Evolutionary conservation across 1,140 invertebrate genomes (phyloP).

Genomic region (Melitaea cinxia): DNA sequence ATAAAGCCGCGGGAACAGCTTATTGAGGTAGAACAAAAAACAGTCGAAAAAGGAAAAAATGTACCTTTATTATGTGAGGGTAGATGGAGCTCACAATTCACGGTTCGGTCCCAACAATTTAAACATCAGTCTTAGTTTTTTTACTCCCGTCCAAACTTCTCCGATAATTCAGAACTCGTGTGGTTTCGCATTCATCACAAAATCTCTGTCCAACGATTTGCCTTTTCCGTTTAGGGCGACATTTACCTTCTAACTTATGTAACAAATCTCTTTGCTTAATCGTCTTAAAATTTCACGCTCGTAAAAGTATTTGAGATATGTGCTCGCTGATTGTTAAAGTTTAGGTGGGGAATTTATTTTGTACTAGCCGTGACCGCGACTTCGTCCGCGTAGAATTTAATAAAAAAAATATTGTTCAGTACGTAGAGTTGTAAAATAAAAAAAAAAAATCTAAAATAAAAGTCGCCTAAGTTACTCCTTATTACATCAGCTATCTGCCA

Average conservation of each 20-base stretch:
- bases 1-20: no score
- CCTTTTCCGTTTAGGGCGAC: constrained; percentile 14
- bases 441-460: no score
- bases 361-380: no score
- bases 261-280: constrained; percentile 33
- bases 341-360: no score
- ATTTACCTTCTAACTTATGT: constrained; percentile 23
- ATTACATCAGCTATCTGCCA: no score
- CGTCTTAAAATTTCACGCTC: constrained; percentile 25
- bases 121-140: constrained; percentile 16
- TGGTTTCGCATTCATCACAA: constrained; percentile 29
- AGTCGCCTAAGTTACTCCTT: no score
- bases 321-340: no score
- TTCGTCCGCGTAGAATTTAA: no score
- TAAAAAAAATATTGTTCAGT: no score
- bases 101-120: neutral
- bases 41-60: neutral
- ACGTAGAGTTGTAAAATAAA: no score
- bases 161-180: constrained; percentile 24
- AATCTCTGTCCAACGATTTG: constrained; percentile 25
- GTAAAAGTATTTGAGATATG: constrained; percentile 8
- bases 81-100: neutral
- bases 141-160: constrained; percentile 14
- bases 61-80: neutral
- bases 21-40: no score